A percentile compares a stretch with the other conserved stretches of the same genome.
phyloP scores from a whole-genome alignment of 2,797 vertebrate genomes.

The Amblyraja radiata region DNA sequence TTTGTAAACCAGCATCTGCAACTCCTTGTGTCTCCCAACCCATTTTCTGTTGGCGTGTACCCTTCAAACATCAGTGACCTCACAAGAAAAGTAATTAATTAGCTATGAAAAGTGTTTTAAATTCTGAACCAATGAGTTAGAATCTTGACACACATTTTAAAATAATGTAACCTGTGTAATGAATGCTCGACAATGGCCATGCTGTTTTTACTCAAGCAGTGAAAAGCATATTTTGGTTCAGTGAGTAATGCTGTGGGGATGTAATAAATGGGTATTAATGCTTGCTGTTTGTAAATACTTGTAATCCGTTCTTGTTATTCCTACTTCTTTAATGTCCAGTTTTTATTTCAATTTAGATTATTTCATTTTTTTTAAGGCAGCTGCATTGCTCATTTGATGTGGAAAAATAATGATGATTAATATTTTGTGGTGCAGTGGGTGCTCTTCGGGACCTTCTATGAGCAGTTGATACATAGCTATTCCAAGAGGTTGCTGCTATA shows the following conservation, averaged over 20 bases:
- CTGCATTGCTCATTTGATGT: neutral
- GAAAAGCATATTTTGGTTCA: neutral
- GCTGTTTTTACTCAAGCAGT: neutral
- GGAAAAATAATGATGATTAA: neutral
- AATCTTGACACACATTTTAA: neutral
- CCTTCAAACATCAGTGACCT: neutral
- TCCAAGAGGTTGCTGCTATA: neutral
- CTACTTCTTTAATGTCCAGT: neutral
- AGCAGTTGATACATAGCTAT: neutral
- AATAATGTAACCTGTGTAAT: neutral
- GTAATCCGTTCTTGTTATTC: neutral
- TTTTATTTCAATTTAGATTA: neutral
- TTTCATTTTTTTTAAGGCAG: too few relatives aligned
- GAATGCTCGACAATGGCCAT: neutral
- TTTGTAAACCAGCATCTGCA: too few relatives aligned
- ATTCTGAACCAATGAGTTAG: neutral
- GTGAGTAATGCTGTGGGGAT: neutral
- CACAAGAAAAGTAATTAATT: neutral
- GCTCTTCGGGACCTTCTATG: neutral
- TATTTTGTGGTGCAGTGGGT: neutral
- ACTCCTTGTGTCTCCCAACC: too few relatives aligned
- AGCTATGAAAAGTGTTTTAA: too few relatives aligned
- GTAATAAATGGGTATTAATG: neutral
- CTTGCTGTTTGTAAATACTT: neutral
- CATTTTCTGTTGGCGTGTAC: neutral